Base-by-base conservation (phyloP, 1,140 invertebrate species). In the Sogatella furcifera region DNA sequence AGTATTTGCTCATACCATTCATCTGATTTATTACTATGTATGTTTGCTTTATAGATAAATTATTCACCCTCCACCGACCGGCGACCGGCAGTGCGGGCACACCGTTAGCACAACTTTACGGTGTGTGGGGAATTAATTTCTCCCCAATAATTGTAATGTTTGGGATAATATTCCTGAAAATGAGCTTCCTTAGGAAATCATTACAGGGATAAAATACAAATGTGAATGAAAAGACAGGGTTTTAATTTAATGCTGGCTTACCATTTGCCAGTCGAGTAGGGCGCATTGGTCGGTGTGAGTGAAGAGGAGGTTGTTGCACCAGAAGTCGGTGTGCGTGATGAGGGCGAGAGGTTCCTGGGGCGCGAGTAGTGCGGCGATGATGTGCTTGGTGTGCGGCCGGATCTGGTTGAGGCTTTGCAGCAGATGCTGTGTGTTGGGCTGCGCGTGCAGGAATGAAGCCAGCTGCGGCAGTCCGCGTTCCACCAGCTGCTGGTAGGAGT, bases 261-360 rank as follows among this genome's bases (percentile, higher is more conserved):
- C 84, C 87, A 90, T 89, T 76, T 90, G 87, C 87, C 87, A 90
- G 69, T 89, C 87, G 15, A 90, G 71, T 19, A 89, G 84, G 19
- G 80, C 78, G 66, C 87, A 90, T 5, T 57, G 19, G 19, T 64
- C 65, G 42, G 81, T 75, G 62, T 82, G 78, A 34, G 77, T 74
- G 66, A 90, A 89, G 57, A 89, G 75, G 8, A 90, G 74, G 73
- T 90, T 90, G 63, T 88, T 88, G 69, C 85, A 86, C 87, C 87
- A 90, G 69, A 89, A 90, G 67, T 90, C 88, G 0, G 86, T 89
- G 69, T 89, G 87, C 0, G 86, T 88, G 55, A 86, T 79, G 11
- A 88, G 75, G 1, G 84, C 81, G 43, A 89, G 73, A 0, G 85
- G 84, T 65, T 83, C 83, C 54, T 80, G 74, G 0, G 83, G 83